Evolutionary conservation across 2,113 vertebrate species (phyloP).

Genomic region (Cryptoleucopteryx plumbea): DNA sequence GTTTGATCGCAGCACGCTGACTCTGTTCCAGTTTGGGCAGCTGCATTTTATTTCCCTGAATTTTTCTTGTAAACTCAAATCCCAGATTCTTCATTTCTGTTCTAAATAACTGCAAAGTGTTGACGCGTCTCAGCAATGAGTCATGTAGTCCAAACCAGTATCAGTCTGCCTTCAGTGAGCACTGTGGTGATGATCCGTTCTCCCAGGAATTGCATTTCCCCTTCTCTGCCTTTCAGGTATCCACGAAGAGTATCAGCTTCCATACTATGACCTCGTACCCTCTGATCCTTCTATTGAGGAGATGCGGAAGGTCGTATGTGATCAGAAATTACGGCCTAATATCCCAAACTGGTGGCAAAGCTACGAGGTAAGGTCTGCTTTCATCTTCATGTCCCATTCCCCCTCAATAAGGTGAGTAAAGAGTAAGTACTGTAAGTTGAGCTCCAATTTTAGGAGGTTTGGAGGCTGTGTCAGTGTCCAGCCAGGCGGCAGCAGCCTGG

Average conservation of each 20-base stretch:
- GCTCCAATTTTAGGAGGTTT: background rate
- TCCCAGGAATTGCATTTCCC: background rate
- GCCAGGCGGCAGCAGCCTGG: background rate
- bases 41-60: background rate
- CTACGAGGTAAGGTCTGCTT: slow-evolving; percentile 83
- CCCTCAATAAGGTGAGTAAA: accelerated
- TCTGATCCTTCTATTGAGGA: slow-evolving; percentile 98
- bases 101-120: background rate
- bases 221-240: slow-evolving; percentile 76
- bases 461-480: accelerated
- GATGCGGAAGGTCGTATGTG: slow-evolving; percentile 99
- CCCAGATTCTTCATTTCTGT: background rate
- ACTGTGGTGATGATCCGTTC: accelerated
- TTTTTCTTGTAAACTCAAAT: background rate
- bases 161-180: background rate
- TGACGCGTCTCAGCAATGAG: slow-evolving; percentile 3
- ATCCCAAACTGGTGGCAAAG: slow-evolving; percentile 99
- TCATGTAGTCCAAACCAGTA: background rate
- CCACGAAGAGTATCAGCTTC: slow-evolving; percentile 97
- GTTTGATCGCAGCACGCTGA: background rate
- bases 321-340: slow-evolving; percentile 93
- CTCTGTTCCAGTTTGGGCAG: background rate
- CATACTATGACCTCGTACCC: slow-evolving; percentile 95
- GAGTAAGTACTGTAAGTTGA: accelerated
- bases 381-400: accelerated